Evolutionary conservation across 2,888 invertebrate species (phyloP).

Genomic region (Zeuzera pyrina): DNA sequence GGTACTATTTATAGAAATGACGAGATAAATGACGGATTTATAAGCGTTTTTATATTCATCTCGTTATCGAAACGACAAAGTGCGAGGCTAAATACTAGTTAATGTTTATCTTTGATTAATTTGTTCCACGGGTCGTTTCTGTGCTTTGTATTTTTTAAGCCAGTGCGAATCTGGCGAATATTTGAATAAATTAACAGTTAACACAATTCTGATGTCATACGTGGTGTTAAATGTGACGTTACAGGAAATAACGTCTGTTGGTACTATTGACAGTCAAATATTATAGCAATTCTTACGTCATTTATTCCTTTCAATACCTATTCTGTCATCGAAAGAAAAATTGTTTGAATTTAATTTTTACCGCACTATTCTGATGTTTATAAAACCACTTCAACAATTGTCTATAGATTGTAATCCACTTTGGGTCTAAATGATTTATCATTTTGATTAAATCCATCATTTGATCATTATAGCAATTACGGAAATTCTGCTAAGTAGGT

Average conservation of each 20-base stretch:
- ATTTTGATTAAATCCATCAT: too few relatives aligned
- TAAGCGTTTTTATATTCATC: slow-evolving; percentile 27
- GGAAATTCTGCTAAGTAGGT: too few relatives aligned
- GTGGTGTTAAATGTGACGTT: not conserved
- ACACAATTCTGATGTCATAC: not conserved
- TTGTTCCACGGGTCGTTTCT: slow-evolving; percentile 1
- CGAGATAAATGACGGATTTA: slow-evolving; percentile 26
- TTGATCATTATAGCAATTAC: too few relatives aligned
- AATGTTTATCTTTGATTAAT: slow-evolving; percentile 6
- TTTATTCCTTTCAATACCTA: too few relatives aligned
- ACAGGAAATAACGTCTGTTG: not conserved
- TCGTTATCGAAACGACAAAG: slow-evolving; percentile 18
- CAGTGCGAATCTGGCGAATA: not conserved
- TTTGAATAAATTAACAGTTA: slow-evolving; percentile 1
- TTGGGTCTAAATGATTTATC: too few relatives aligned
- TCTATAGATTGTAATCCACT: too few relatives aligned
- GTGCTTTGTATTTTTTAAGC: not conserved
- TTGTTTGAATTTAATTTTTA: too few relatives aligned
- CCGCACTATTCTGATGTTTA: too few relatives aligned
- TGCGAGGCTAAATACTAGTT: slow-evolving; percentile 13
- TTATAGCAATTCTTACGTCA: too few relatives aligned
- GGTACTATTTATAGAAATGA: slow-evolving; percentile 42
- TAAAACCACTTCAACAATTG: too few relatives aligned
- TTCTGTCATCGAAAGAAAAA: too few relatives aligned
- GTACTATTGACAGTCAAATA: not conserved